Evolutionary conservation across 1,140 invertebrate species (phyloP).

Genomic region (Thaumatotibia leucotreta): DNA sequence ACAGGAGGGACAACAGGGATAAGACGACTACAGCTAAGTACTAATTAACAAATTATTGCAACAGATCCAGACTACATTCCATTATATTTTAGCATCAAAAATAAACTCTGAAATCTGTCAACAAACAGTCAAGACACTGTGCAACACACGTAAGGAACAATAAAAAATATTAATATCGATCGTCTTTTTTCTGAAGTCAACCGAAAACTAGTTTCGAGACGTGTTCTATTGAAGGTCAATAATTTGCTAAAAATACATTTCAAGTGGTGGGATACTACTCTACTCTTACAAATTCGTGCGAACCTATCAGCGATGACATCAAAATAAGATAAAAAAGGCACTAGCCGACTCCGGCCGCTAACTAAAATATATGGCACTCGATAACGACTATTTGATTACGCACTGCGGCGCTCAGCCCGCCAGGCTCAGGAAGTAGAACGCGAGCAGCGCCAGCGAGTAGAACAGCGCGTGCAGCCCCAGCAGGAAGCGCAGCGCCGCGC

Average conservation of each 20-base stretch:
- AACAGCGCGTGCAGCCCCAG: slow-evolving; percentile 39
- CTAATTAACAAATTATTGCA: background rate
- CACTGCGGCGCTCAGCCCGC: slow-evolving; percentile 16
- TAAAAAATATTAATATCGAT: no score
- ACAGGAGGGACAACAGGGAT: background rate
- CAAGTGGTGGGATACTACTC: background rate
- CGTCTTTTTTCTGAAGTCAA: no score
- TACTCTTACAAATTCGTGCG: background rate
- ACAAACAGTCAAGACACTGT: no score
- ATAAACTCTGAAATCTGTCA: no score
- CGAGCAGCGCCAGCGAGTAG: slow-evolving; percentile 48
- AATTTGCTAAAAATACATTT: background rate
- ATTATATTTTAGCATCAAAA: background rate
- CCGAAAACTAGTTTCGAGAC: no score
- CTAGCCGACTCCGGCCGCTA: background rate
- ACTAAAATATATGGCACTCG: background rate
- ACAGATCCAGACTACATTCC: background rate
- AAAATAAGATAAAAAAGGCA: background rate
- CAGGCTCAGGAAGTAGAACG: slow-evolving; percentile 59
- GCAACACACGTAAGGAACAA: no score
- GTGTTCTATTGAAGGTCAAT: background rate
- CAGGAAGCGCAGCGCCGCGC: slow-evolving; percentile 35
- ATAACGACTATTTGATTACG: background rate
- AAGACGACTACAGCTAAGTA: background rate
- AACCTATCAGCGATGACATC: background rate